Evolutionary conservation across 2,113 vertebrate species (phyloP).

Genomic region (Lipotes vexillifer): DNA sequence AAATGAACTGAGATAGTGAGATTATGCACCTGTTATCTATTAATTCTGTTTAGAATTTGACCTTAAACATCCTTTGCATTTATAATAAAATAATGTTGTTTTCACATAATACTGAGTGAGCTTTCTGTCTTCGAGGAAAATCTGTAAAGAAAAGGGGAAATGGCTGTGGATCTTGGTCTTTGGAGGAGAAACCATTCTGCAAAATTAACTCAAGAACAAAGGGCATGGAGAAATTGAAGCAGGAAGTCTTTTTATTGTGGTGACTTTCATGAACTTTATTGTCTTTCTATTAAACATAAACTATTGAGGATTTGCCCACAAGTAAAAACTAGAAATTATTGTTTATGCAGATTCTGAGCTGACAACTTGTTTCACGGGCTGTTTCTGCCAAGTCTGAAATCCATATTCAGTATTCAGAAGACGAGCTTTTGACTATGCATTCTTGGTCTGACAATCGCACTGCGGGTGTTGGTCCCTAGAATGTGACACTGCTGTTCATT

Average conservation of each 20-base stretch:
- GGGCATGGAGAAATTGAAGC: neutral
- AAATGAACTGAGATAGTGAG: neutral
- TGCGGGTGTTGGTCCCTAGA: neutral
- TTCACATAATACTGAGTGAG: neutral
- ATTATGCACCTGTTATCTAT: neutral
- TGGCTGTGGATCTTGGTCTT: neutral
- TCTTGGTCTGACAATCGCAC: neutral
- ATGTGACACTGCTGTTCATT: neutral
- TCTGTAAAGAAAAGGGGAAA: neutral
- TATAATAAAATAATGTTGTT: neutral
- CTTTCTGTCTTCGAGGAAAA: neutral
- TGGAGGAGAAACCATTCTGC: neutral
- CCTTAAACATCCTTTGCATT: neutral
- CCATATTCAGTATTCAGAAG: neutral
- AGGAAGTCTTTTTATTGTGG: neutral
- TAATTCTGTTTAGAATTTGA: slow-evolving; percentile 7
- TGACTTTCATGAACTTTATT: neutral
- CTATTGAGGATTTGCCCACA: neutral
- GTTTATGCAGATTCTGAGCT: neutral
- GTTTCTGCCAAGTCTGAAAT: neutral
- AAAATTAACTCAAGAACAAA: neutral
- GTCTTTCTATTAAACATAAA: neutral
- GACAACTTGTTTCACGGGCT: neutral
- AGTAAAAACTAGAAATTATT: neutral
- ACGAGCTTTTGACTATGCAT: neutral